Evolutionary conservation across 1,140 invertebrate species (phyloP).

Genomic region (Pogonus chalceus): DNA sequence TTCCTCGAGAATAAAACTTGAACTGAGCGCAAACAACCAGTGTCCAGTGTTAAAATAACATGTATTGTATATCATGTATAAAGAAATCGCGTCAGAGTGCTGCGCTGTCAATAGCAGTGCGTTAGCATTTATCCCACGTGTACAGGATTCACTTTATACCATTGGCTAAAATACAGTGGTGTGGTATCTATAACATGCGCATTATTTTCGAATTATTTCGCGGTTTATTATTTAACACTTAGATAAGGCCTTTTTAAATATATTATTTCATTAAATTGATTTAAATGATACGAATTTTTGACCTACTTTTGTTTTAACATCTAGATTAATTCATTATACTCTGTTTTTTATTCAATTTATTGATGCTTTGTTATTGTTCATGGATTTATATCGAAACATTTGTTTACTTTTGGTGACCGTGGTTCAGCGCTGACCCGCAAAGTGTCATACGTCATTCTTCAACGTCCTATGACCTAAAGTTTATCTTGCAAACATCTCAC

Average conservation of each 20-base stretch:
- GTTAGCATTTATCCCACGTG: too few species aligned
- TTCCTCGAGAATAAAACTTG: neutral
- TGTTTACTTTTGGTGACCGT: neutral
- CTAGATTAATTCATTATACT: neutral
- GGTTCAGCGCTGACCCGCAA: neutral
- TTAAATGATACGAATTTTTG: too few species aligned
- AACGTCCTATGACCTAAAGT: too few species aligned
- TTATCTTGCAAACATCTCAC: too few species aligned
- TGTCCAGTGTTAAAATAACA: neutral
- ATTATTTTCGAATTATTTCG: too few species aligned
- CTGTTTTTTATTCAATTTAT: neutral
- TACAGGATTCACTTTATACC: too few species aligned
- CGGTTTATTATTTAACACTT: neutral
- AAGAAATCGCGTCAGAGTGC: too few species aligned
- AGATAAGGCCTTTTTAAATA: neutral
- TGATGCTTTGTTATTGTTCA: neutral
- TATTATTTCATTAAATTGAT: neutral
- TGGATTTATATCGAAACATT: too few species aligned
- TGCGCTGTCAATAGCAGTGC: too few species aligned
- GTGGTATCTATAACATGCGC: too few species aligned
- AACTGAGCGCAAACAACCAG: neutral
- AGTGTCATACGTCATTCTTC: neutral
- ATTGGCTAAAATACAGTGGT: too few species aligned
- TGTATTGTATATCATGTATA: neutral
- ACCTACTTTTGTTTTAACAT: neutral